Conservation (phyloP, 2,797 vertebrate species). For the Luscinia luscinia region DNA sequence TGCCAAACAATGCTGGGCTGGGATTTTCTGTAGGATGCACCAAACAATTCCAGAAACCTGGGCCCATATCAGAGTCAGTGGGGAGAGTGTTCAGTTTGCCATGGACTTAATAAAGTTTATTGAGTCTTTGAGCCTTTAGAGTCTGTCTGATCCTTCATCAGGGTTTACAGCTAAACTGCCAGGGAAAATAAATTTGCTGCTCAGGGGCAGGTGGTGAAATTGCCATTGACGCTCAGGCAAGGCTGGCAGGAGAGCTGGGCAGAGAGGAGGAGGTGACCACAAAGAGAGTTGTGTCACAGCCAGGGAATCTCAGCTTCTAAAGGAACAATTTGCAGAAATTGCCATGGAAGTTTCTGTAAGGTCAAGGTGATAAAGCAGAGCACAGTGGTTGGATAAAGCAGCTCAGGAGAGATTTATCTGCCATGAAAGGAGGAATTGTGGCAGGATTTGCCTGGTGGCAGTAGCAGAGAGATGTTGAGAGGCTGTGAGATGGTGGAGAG, state of each 20-base stretch:
- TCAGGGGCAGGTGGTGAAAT: not conserved
- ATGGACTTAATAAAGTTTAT: slow-evolving; percentile 43
- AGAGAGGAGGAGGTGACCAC: not conserved
- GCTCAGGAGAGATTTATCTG: not conserved
- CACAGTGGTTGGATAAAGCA: not conserved
- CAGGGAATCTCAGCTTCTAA: not conserved
- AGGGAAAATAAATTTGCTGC: not conserved
- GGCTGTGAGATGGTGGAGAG: not conserved
- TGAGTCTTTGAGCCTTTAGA: slow-evolving; percentile 1
- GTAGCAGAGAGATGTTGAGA: not conserved
- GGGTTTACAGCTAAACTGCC: not conserved
- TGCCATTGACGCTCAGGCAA: not conserved
- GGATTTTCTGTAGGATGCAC: not conserved
- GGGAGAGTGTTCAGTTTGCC: not conserved
- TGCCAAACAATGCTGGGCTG: not conserved
- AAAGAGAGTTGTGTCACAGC: not conserved
- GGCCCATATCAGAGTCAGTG: not conserved
- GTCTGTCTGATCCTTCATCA: slow-evolving; percentile 11
- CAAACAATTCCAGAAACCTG: not conserved
- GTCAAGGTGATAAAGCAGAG: not conserved
- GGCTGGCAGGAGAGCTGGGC: not conserved
- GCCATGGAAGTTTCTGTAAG: not conserved
- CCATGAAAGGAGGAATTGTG: not conserved
- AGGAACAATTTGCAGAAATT: not conserved
- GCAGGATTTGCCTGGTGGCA: not conserved